Evolutionary conservation across 2,113 vertebrate species (phyloP).

Genomic region (Clinocottus analis): DNA sequence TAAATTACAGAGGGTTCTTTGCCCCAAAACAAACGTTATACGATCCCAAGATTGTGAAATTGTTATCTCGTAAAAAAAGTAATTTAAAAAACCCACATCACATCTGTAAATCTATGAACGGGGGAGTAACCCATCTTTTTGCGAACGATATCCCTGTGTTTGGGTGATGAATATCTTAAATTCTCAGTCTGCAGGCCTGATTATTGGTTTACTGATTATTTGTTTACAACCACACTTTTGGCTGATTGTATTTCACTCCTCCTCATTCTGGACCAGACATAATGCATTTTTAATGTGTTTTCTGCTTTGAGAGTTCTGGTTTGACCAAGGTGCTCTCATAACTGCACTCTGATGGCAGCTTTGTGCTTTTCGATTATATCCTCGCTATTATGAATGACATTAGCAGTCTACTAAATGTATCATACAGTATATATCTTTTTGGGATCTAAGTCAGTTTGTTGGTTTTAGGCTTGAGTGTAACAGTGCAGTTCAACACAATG

Average conservation of each 20-base stretch:
- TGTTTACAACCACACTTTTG: conserved; percentile 58
- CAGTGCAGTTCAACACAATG: neutral
- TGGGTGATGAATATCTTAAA: conserved; percentile 58
- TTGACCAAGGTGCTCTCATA: conserved; percentile 49
- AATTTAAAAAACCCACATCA: conserved; percentile 49
- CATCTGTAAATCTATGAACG: conserved; percentile 49
- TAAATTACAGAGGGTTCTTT: conserved; percentile 30
- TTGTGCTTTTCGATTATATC: conserved; percentile 13
- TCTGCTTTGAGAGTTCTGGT: conserved; percentile 57
- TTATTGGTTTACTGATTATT: conserved; percentile 74
- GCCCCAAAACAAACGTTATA: conserved; percentile 28
- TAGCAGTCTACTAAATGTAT: neutral
- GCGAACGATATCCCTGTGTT: conserved; percentile 59
- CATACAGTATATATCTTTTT: neutral
- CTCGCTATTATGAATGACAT: neutral
- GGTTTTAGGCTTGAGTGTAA: neutral
- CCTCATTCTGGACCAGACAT: conserved; percentile 48
- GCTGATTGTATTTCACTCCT: conserved; percentile 68
- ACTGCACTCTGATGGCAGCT: conserved; percentile 41
- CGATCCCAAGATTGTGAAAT: conserved; percentile 35
- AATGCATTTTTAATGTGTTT: conserved; percentile 74
- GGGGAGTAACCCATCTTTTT: conserved; percentile 42
- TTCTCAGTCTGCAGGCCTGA: conserved; percentile 34
- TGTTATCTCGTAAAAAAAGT: conserved; percentile 36
- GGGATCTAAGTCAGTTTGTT: neutral